phyloP scores from a whole-genome alignment of 1,140 invertebrate genomes.

The Piezodorus guildinii region DNA sequence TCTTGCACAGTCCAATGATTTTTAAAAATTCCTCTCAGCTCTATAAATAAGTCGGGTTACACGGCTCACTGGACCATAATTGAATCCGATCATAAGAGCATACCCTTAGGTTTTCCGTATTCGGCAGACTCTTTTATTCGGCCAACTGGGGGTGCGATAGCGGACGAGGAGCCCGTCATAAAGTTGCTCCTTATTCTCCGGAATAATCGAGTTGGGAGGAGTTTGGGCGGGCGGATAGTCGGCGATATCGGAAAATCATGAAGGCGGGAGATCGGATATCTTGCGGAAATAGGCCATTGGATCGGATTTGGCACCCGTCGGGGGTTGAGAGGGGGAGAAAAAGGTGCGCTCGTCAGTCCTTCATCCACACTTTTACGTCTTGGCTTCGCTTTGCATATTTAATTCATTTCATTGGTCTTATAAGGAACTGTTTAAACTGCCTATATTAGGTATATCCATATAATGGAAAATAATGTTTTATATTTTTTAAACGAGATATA shows the following conservation, averaged over 20 bases:
- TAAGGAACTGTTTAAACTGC: no score
- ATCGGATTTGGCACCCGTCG: neutral
- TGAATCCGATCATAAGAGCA: neutral
- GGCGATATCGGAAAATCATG: constrained; percentile 3
- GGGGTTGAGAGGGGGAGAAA: no score
- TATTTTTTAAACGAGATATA: no score
- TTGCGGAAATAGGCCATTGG: neutral
- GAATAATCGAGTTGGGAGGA: neutral
- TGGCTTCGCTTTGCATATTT: no score
- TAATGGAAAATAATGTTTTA: no score
- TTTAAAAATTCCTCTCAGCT: no score
- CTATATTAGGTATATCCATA: no score
- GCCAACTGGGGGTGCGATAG: neutral
- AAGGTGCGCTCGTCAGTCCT: no score
- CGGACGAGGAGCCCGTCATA: neutral
- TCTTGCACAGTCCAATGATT: no score
- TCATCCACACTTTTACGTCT: no score
- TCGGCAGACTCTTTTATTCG: neutral
- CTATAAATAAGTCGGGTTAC: neutral
- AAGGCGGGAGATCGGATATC: neutral
- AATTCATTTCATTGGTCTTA: no score
- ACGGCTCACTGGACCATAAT: neutral
- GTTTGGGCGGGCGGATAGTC: neutral
- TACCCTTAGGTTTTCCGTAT: neutral
- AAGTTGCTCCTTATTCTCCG: neutral